Evolutionary conservation across 1,140 invertebrate species (phyloP), one percentile per base, ranked within the genome.

Genomic region (Temnothorax nylanderi): DNA sequence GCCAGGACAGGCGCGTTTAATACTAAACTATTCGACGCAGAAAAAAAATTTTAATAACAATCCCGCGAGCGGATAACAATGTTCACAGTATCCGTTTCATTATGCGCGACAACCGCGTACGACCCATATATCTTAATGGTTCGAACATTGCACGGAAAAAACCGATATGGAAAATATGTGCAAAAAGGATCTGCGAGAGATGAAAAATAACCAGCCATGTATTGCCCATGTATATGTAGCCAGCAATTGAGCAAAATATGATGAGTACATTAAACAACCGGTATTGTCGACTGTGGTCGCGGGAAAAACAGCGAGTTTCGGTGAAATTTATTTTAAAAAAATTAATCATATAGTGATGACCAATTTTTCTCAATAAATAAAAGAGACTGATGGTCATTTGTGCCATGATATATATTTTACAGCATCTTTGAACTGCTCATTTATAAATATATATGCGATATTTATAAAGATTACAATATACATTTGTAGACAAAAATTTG

Each of bases 121-220:
- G 13, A 62, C 32, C 54, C 32, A 41, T 62, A 41, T 62, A 37
- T n/a, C n/a, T 37, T 44, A 54, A 60, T 67, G 54, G 67, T 34
- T 74, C 54, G 37, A 41, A 74, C 21, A 37, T 60, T 74, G 54
- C 41, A 18, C 26, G 80, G 80, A 75, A 84, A 54, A 60, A 84
- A 84, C 26, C 21, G 32, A 56, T 41, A 37, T 32, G 54, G 26
- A 81, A 81, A 81, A 74, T 84, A 74, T 56, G 13, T n/a, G 32
- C 32, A 18, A 69, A 18, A 54, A 60, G 41, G 0, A 84, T 84
- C 13, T 34, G 26, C 41, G 44, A 6, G 41, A 74, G 34, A 74
- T 74, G 32, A 60, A 75, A 84, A 84, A 75, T 44, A 75, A 60
- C 16, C 41, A 32, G n/a, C 26, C 58, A 60, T 26, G 26, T 11